phyloP scores from a whole-genome alignment of 2,888 invertebrate genomes.

The Spisula solida region DNA sequence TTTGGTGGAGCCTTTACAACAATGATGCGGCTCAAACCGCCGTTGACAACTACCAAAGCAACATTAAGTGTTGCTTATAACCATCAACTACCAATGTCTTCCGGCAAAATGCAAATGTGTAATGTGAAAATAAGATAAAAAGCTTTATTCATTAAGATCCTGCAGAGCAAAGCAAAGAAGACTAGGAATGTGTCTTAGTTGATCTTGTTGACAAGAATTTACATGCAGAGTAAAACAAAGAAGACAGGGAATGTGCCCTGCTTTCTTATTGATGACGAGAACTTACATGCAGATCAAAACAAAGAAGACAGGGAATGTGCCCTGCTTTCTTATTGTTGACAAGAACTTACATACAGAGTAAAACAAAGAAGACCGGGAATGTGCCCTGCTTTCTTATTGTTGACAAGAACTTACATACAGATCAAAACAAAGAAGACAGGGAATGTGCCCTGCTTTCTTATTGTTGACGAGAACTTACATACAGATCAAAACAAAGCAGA shows the following conservation, averaged over 20 bases:
- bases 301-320: conserved; percentile 71
- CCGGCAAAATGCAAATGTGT: too few species aligned
- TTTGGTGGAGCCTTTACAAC: too few species aligned
- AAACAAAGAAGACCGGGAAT: conserved; percentile 69
- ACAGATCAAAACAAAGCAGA: conserved; percentile 71
- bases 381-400: conserved; percentile 66
- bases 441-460: conserved; percentile 66
- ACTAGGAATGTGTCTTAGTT: conserved; percentile 66
- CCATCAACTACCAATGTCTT: too few species aligned
- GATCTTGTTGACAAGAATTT: too few species aligned
- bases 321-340: conserved; percentile 65
- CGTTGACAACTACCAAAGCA: too few species aligned
- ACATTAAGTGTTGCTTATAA: too few species aligned
- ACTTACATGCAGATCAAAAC: conserved; percentile 73
- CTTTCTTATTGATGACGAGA: too few species aligned
- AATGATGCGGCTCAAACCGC: too few species aligned
- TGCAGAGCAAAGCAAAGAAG: conserved; percentile 72
- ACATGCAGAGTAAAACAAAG: too few species aligned
- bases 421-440: conserved; percentile 70
- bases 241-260: too few species aligned
- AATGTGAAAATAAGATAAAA: too few species aligned
- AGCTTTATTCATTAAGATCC: conserved; percentile 35
- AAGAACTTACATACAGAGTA: conserved; percentile 73
- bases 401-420: conserved; percentile 73
- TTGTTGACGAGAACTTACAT: too few species aligned